Conservation (phyloP, 2,888 invertebrate species). For the Suillia variegata region DNA sequence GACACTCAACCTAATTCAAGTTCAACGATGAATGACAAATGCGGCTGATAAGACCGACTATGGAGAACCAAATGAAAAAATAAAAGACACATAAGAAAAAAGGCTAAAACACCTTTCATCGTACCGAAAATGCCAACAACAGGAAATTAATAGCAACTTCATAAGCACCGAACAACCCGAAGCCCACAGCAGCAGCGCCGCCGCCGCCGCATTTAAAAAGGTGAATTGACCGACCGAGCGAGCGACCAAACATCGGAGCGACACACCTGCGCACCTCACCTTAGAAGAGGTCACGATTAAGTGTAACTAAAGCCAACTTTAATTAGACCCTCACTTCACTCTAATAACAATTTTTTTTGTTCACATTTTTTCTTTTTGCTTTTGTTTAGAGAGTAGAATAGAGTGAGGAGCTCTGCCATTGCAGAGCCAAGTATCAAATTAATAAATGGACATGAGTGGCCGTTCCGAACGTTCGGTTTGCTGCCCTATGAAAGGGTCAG, state of each 20-base stretch:
- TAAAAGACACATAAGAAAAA: neutral
- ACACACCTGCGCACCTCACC: constrained; percentile 15
- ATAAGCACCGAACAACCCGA: constrained; percentile 1
- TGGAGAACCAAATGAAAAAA: constrained; percentile 2
- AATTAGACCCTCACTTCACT: constrained; percentile 15
- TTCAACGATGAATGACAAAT: constrained; percentile 27
- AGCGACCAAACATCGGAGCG: constrained; percentile 2
- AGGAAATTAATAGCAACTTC: constrained; percentile 26
- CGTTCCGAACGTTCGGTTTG: too few species aligned
- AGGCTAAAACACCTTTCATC: constrained; percentile 25
- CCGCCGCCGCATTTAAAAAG: neutral
- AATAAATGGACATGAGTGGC: constrained; percentile 14
- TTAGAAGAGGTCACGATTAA: constrained; percentile 17
- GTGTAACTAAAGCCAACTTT: constrained; percentile 24
- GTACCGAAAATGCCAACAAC: constrained; percentile 14
- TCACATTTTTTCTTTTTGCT: neutral
- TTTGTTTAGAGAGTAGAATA: too few species aligned
- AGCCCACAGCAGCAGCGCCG: neutral
- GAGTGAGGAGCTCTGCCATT: neutral
- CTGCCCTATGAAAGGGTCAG: constrained; percentile 17
- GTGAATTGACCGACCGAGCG: constrained; percentile 11
- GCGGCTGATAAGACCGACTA: constrained; percentile 22
- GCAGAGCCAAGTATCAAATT: constrained; percentile 22
- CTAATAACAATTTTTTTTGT: neutral
- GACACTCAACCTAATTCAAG: constrained; percentile 15